phyloP scores from a whole-genome alignment of 2,888 invertebrate genomes.

The Rutpela maculata region DNA sequence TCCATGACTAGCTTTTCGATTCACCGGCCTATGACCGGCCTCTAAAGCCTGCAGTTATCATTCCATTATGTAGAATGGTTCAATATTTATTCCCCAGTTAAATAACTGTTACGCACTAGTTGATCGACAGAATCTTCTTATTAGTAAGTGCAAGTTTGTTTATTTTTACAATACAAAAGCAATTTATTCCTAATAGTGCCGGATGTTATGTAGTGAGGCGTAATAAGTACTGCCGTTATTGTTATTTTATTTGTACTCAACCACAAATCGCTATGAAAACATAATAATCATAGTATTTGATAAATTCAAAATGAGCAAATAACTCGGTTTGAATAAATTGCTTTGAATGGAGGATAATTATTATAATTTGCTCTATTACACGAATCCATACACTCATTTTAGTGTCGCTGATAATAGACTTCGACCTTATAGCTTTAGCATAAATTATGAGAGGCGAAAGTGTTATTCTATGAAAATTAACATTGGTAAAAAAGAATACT shows the following conservation, averaged over 20 bases:
- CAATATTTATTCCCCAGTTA: no score
- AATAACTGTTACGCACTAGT: no score
- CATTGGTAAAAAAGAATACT: neutral
- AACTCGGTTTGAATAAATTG: constrained; percentile 12
- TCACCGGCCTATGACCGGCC: no score
- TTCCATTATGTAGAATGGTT: no score
- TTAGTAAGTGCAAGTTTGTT: no score
- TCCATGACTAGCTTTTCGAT: no score
- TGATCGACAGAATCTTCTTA: no score
- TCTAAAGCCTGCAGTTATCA: no score
- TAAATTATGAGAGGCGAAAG: neutral
- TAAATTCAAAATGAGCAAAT: constrained; percentile 5
- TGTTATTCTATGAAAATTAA: neutral
- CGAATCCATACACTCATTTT: neutral
- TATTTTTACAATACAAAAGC: no score
- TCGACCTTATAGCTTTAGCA: neutral
- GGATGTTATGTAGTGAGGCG: neutral
- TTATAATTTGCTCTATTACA: constrained; percentile 1
- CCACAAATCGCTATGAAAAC: constrained; percentile 23
- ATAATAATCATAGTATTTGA: constrained; percentile 10
- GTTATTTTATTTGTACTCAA: constrained; percentile 7
- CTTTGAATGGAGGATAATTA: neutral
- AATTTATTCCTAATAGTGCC: neutral
- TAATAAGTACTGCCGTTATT: neutral
- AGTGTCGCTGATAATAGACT: neutral